phyloP scores from a whole-genome alignment of 2,797 vertebrate genomes.

The Semaprochilodus insignis region DNA sequence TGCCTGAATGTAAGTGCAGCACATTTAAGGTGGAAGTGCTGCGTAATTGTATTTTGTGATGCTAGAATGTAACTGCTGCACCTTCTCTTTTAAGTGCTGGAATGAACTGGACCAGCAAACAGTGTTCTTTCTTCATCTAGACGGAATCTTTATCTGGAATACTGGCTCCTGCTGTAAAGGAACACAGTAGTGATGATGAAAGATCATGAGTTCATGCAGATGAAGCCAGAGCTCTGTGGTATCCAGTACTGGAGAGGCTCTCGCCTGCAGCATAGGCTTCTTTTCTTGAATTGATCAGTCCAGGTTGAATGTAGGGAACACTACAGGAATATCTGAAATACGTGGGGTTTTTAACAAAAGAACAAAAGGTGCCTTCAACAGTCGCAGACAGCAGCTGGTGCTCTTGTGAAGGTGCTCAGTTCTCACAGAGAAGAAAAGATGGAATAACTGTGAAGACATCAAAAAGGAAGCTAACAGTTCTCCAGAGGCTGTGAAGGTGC shows the following conservation, averaged over 20 bases:
- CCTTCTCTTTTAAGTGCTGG: no score
- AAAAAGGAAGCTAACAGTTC: not conserved
- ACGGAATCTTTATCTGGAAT: not conserved
- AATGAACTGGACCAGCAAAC: no score
- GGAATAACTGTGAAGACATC: not conserved
- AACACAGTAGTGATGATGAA: not conserved
- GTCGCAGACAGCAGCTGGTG: not conserved
- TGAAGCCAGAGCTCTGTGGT: not conserved
- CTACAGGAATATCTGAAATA: not conserved
- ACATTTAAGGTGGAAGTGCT: no score
- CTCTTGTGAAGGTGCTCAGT: not conserved
- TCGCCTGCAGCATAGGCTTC: not conserved
- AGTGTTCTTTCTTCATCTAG: no score
- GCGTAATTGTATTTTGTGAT: no score
- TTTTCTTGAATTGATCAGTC: not conserved
- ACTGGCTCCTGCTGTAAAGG: not conserved
- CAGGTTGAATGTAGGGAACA: not conserved
- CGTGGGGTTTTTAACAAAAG: not conserved
- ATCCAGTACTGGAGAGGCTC: not conserved
- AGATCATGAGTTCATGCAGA: not conserved
- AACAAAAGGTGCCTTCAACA: slow-evolving; percentile 1
- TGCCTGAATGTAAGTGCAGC: no score
- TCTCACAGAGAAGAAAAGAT: not conserved
- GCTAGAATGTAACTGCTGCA: no score
- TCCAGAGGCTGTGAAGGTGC: not conserved